phyloP scores from a whole-genome alignment of 2,888 invertebrate genomes.

The Melipona bicolor region DNA sequence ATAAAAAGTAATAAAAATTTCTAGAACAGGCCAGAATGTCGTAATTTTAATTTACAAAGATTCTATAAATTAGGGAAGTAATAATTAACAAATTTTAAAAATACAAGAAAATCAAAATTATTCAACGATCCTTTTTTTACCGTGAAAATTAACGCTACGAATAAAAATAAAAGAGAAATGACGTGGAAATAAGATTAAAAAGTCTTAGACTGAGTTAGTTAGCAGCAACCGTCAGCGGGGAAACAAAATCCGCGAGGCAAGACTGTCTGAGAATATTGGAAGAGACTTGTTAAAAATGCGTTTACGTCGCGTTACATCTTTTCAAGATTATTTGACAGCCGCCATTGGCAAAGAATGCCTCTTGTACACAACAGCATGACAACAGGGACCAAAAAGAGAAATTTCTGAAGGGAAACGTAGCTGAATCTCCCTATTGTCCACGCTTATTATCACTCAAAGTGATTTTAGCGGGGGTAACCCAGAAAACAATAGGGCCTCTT shows the following conservation, averaged over 20 bases:
- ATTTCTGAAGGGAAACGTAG: neutral
- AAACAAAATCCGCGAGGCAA: slow-evolving; percentile 44
- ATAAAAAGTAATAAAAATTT: neutral
- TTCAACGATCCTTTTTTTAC: neutral
- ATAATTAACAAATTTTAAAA: too few relatives aligned
- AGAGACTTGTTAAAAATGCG: slow-evolving; percentile 50
- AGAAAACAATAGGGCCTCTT: too few relatives aligned
- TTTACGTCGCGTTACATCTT: slow-evolving; percentile 14
- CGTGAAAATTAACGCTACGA: slow-evolving; percentile 15
- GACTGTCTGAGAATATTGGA: slow-evolving; percentile 31
- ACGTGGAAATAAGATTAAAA: neutral
- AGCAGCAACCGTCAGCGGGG: slow-evolving; percentile 17
- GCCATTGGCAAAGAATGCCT: slow-evolving; percentile 20
- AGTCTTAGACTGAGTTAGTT: neutral
- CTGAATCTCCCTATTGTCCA: neutral
- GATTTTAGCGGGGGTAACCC: too few relatives aligned
- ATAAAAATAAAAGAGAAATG: neutral
- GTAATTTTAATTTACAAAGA: neutral
- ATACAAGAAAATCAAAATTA: too few relatives aligned
- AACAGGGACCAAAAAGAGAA: neutral
- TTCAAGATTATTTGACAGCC: slow-evolving; percentile 39
- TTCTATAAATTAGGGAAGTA: neutral
- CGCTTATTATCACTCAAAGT: too few relatives aligned
- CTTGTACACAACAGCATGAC: neutral
- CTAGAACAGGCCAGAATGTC: neutral